Conservation (phyloP, 2,797 vertebrate species). For the Ibycter americanus region DNA sequence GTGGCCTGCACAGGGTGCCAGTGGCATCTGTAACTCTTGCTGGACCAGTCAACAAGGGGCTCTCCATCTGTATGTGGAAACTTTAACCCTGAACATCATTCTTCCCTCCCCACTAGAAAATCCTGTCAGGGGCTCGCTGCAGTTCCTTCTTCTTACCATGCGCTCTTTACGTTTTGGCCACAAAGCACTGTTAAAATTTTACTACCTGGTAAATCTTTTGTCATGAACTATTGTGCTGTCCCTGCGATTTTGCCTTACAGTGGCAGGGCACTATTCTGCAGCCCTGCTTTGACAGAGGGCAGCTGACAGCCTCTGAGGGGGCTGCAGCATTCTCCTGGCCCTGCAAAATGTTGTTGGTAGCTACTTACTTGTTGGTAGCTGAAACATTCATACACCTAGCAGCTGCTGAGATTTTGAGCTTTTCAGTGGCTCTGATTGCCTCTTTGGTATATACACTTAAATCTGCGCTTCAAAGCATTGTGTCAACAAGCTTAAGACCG, state of each 20-base stretch:
- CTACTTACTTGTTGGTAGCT: neutral
- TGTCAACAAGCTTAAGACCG: neutral
- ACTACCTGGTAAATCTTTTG: neutral
- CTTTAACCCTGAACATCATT: neutral
- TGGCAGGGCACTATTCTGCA: neutral
- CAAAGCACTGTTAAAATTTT: neutral
- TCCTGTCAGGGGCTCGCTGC: neutral
- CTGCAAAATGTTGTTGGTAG: neutral
- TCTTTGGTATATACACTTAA: neutral
- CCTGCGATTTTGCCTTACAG: neutral
- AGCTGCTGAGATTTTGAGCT: neutral
- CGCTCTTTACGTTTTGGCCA: neutral
- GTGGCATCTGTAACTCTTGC: fast-evolving
- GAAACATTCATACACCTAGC: neutral
- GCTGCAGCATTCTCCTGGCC: neutral
- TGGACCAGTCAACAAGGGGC: fast-evolving
- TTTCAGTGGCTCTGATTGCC: neutral
- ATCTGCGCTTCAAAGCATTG: neutral
- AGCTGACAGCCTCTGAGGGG: neutral
- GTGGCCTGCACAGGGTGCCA: neutral
- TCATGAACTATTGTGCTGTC: neutral
- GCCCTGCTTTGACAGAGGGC: neutral
- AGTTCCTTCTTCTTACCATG: neutral
- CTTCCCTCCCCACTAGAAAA: neutral
- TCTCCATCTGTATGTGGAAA: neutral